Percentiles rank a stretch among this genome's conserved stretches.
These are phyloP conservation scores for Neodontobutis hainanensis DNA, from an alignment of 2,113 vertebrate species.

Conservation along the genomic window DNA sequence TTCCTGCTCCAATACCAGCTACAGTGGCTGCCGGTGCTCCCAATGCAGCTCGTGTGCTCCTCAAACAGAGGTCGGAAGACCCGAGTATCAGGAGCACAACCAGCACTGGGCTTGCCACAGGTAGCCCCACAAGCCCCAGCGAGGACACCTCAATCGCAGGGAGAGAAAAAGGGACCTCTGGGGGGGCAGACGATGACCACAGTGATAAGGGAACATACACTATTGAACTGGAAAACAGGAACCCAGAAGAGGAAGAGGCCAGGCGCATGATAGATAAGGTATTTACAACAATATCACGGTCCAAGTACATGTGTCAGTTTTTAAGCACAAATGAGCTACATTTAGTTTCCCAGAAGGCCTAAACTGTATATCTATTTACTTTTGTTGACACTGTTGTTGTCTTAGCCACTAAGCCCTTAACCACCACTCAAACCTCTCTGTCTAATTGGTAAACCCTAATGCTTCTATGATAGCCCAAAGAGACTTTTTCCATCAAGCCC, in stretches of 20 bases:
- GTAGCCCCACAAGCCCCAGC: constrained; percentile 81
- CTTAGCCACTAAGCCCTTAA: neutral
- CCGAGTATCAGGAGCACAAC: constrained; percentile 85
- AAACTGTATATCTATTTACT: constrained; percentile 29
- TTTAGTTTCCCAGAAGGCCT: neutral
- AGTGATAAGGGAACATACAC: constrained; percentile 97
- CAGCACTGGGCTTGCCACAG: constrained; percentile 87
- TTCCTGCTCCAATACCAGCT: constrained; percentile 74
- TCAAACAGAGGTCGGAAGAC: constrained; percentile 93
- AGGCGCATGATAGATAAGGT: constrained; percentile 98
- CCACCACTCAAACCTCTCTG: constrained; percentile 31
- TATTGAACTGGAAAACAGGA: constrained; percentile 93
- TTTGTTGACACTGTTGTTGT: constrained; percentile 36
- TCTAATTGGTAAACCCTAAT: constrained; percentile 42
- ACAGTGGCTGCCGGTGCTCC: constrained; percentile 80
- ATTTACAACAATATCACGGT: constrained; percentile 37
- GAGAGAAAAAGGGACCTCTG: constrained; percentile 25
- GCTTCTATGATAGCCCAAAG: constrained; percentile 45
- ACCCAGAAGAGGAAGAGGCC: constrained; percentile 92
- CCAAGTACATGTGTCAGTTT: neutral
- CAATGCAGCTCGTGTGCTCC: constrained; percentile 84
- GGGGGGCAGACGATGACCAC: constrained; percentile 85
- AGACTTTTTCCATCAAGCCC: constrained; percentile 44
- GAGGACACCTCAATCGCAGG: constrained; percentile 74
- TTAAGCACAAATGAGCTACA: neutral